A percentile compares a stretch with the other conserved stretches of the same genome.
phyloP scores from a whole-genome alignment of 1,140 invertebrate genomes.

The Wiebesia pumilae region DNA sequence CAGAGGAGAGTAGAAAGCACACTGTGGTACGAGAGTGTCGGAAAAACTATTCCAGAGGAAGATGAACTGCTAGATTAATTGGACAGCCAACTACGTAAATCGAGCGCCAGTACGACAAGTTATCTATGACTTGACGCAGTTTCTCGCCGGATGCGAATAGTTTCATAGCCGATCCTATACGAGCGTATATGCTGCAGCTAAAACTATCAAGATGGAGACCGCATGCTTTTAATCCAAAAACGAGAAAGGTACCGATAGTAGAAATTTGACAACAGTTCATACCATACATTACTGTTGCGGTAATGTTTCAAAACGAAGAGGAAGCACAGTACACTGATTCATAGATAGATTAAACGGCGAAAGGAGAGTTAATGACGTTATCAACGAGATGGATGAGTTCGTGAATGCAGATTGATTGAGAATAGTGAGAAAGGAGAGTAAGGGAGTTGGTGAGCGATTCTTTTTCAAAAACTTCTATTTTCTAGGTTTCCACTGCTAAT shows the following conservation, averaged over 20 bases:
- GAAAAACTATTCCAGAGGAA: background rate
- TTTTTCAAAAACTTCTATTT: background rate
- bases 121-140: background rate
- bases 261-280: background rate
- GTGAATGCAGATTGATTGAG: background rate
- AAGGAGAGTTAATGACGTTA: constrained; percentile 1
- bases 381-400: background rate
- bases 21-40: background rate
- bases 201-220: background rate
- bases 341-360: background rate
- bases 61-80: background rate
- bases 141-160: background rate
- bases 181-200: background rate
- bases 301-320: background rate
- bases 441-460: background rate
- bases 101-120: background rate
- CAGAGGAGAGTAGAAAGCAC: background rate
- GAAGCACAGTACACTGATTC: background rate
- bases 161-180: background rate
- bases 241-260: background rate
- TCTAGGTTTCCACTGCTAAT: background rate
- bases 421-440: background rate
- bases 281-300: background rate
- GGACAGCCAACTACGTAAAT: background rate
- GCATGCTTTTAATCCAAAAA: background rate